These are phyloP conservation scores for Baryphthengus martii DNA, from an alignment of 2,113 vertebrate species.

Conservation along the genomic window DNA sequence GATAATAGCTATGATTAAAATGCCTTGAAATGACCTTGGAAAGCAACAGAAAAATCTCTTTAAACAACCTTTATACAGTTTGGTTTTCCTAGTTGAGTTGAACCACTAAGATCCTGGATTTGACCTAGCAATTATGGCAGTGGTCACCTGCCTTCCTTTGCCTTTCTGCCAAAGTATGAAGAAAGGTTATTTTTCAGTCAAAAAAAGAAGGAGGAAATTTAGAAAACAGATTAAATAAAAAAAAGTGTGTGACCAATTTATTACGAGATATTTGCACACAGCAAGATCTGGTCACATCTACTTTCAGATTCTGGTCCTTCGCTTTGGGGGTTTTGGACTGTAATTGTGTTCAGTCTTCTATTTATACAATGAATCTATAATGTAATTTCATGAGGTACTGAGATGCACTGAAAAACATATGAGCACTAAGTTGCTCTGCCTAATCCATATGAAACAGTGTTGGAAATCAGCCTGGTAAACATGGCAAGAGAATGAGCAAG, in stretches of 20 bases:
- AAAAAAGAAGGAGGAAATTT: not conserved
- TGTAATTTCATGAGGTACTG: constrained; percentile 78
- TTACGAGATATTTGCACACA: constrained; percentile 1
- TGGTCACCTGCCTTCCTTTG: not conserved
- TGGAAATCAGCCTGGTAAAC: constrained; percentile 69
- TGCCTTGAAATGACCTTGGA: not conserved
- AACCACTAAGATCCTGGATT: not conserved
- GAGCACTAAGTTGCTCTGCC: constrained; percentile 53
- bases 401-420: constrained; percentile 69
- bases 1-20: not conserved
- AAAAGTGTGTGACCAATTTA: constrained; percentile 42
- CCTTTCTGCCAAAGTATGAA: not conserved
- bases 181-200: constrained; percentile 20
- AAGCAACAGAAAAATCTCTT: not conserved
- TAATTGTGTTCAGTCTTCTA: constrained; percentile 67
- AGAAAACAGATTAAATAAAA: constrained; percentile 60
- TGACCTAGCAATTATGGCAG: not conserved
- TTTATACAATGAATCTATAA: constrained; percentile 81
- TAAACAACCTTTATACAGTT: not conserved
- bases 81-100: not conserved
- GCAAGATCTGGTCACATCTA: constrained; percentile 14
- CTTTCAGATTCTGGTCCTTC: not conserved
- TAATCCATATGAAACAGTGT: constrained; percentile 80
- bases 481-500: constrained; percentile 14
- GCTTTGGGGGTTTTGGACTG: constrained; percentile 43